Evolutionary conservation across 2,888 invertebrate genomes (phyloP), one percentile per base, ranked within the genome.

Genomic region (Ceramica pisi): DNA sequence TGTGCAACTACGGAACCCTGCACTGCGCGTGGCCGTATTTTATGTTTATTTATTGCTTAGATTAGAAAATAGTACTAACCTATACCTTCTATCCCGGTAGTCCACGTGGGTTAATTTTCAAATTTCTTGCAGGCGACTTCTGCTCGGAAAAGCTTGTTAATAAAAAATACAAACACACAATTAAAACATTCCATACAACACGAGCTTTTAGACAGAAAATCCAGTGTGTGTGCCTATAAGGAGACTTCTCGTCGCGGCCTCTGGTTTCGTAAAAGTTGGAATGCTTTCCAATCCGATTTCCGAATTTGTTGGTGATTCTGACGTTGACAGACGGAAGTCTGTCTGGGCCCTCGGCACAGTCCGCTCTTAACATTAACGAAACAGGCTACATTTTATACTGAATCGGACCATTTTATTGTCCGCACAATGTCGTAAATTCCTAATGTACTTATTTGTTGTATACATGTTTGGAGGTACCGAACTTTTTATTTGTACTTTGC

Each of bases 371-470:
- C 68, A 73, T 78, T 74, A 65, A 63, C 65, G 62, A 62, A 70
- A 83, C 62, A 79, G 71, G 70, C 66, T 80, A 78, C 80, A 82
- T 86, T 81, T 73, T 72, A 72, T 68, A 70, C 67, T 64, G 78
- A 71, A 74, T 67, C 48, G 69, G 64, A 74, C 59, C 65, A 69
- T 83, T 82, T 69, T 62, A 53, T 62, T 73, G 68, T 64, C 60
- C 80, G 67, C 73, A 56, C 61, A 73, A 69, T 68, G 46, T 67
- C 65, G 73, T 75, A 70, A 73, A 80, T 76, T 73, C 35, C 12
- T 14, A 69, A 73, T 75, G 41, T 79, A 26, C 26, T 3, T 26
- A 73, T 82, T 67, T 69, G 41, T 56, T 67, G 83, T 14, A 41
- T 41, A 41, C 86, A 90, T 59, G 64, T 35, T 26, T 56, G 51